Evolutionary conservation across 2,113 vertebrate species (phyloP).

Genomic region (Connochaetes taurinus): DNA sequence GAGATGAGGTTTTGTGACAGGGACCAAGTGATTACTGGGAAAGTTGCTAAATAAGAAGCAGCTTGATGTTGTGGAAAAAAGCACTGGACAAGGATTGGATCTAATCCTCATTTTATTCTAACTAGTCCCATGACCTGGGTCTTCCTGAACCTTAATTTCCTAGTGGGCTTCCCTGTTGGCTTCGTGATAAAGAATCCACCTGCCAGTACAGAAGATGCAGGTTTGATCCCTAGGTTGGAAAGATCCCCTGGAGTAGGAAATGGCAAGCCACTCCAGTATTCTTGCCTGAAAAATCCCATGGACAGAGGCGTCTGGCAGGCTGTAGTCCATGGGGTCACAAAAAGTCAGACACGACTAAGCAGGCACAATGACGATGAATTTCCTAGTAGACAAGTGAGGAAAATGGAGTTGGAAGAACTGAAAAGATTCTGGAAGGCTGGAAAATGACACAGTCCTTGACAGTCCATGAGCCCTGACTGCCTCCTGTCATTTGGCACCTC

Average conservation of each 20-base stretch:
- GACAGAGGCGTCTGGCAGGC: background rate
- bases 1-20: background rate
- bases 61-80: background rate
- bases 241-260: background rate
- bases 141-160: background rate
- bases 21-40: background rate
- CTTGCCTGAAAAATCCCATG: background rate
- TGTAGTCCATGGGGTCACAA: background rate
- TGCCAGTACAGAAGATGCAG: background rate
- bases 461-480: background rate
- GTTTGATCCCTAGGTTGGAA: background rate
- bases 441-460: background rate
- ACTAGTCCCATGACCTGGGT: background rate
- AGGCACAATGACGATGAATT: background rate
- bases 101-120: background rate
- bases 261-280: background rate
- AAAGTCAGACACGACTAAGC: background rate
- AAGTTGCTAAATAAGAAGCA: background rate
- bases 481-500: background rate
- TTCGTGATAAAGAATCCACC: background rate
- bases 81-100: background rate
- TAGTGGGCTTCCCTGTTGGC: background rate
- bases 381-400: background rate
- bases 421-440: background rate
- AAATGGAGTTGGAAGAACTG: background rate